Evolutionary conservation across 2,113 vertebrate genomes (phyloP).

Genomic region (Halcyon malimbica): DNA sequence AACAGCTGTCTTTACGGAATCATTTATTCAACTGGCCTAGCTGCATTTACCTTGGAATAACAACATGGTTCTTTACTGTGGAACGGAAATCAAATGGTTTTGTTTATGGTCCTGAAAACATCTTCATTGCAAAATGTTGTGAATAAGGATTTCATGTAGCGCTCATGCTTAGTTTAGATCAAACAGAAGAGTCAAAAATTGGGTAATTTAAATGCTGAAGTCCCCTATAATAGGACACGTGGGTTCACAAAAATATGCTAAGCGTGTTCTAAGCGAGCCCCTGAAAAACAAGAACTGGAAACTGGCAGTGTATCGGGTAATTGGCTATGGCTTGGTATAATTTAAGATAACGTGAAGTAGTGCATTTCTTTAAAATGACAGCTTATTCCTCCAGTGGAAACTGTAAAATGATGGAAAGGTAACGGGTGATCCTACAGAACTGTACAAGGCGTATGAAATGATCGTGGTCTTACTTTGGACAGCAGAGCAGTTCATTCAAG

Average conservation of each 20-base stretch:
- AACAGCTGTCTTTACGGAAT: background rate
- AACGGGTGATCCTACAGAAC: background rate
- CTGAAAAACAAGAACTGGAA: background rate
- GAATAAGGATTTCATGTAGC: background rate
- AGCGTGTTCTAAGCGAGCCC: background rate
- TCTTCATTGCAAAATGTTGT: background rate
- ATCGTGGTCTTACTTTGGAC: slow-evolving; percentile 79
- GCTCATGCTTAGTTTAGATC: background rate
- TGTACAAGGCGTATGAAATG: background rate
- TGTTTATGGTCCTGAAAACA: background rate
- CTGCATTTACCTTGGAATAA: background rate
- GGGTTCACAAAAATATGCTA: background rate
- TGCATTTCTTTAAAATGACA: background rate
- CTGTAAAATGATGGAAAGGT: background rate
- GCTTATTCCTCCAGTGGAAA: background rate
- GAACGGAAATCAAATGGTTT: background rate
- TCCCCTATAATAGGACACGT: background rate
- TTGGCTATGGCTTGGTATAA: background rate
- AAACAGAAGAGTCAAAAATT: background rate
- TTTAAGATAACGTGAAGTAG: background rate
- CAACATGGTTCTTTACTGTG: fast-evolving
- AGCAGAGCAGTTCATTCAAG: slow-evolving; percentile 81
- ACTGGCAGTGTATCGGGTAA: background rate
- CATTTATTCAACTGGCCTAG: background rate
- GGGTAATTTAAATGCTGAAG: background rate